Percentiles rank a stretch among this genome's conserved stretches.
Conservation (phyloP, 2,888 invertebrate species). For the Myopa tessellatipennis region DNA sequence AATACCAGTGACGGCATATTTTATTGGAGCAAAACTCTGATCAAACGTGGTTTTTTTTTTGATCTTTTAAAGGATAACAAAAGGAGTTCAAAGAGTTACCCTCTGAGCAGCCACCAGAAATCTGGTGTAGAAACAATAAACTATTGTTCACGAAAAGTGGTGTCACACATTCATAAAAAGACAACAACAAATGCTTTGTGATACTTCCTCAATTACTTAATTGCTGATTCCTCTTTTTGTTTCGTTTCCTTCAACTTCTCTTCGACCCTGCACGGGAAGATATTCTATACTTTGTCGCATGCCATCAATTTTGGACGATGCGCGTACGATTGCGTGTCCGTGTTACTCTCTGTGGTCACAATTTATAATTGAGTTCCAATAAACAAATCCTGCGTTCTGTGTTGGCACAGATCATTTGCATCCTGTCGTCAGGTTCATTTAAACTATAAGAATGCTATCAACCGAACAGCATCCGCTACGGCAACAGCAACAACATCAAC, state of each 20-base stretch:
- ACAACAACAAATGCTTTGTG: too few relatives aligned
- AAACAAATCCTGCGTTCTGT: conserved; percentile 54
- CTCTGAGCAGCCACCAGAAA: too few relatives aligned
- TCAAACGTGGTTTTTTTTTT: too few relatives aligned
- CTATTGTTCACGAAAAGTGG: too few relatives aligned
- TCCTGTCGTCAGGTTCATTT: conserved; percentile 66
- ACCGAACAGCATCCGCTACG: conserved; percentile 18
- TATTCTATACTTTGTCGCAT: conserved; percentile 37
- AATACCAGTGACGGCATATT: too few relatives aligned
- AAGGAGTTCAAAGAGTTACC: too few relatives aligned
- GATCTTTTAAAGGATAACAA: too few relatives aligned
- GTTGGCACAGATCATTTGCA: conserved; percentile 56
- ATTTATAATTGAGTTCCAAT: conserved; percentile 62
- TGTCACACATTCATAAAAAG: too few relatives aligned
- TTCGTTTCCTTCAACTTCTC: neutral
- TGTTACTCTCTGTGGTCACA: conserved; percentile 52
- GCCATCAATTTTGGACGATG: conserved; percentile 20
- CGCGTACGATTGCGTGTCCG: conserved; percentile 41
- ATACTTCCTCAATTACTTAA: too few relatives aligned
- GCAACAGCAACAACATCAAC: too few relatives aligned
- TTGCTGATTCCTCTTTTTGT: neutral
- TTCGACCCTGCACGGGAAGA: neutral
- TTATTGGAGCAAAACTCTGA: too few relatives aligned
- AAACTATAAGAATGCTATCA: conserved; percentile 54
- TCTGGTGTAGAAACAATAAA: too few relatives aligned